Base-by-base conservation (phyloP, 1,140 invertebrate species). In the Marisa cornuarietis region DNA sequence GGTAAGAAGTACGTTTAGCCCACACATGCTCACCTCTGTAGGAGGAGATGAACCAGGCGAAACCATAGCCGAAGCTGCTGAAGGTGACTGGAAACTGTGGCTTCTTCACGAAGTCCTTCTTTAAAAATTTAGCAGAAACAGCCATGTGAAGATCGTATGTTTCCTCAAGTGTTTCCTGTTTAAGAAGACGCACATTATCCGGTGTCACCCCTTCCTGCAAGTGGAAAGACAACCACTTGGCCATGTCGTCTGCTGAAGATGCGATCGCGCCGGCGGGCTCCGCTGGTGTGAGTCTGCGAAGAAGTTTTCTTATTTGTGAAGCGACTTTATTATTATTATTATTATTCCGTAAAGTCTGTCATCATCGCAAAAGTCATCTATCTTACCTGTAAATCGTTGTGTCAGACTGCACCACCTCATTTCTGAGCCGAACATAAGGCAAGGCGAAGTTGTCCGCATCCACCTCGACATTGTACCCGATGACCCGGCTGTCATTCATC, bases 191-290 rank as follows among this genome's bases (percentile, higher is more conserved):
- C 54, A 49, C 58, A 2, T 31, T 54, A 9, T 76, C 58, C 1
- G 78, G 79, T 24, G 52, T 26, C 20, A 78, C 83, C 18, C 75
- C 58, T 4, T 51, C 18, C 14, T 83, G 52, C 20, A 80, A 73
- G 54, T 83, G 82, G 16, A 73, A 63, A 49, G 83, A 78, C 83
- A 82, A 85, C 69, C 54, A 58, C 54, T 58, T 58, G 54, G 54
- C 54, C 54, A 58, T 58, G 54, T 58, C 54, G 54, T 58, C 54
- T 31, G 79, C 82, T 31, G 76, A 77, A 0, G 83, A 83, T 0
- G 75, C 63, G 11, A 83, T 79, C n/a, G 71, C 71, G 9, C 79
- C 80, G 20, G 83, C 80, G 22, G 82, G 78, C 51, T 83, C 82
- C 26, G 71, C 18, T n/a, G 80, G 82, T 49, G 49, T 13, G 13